phyloP scores from a whole-genome alignment of 2,113 vertebrate genomes.

The Alethe diademata region DNA sequence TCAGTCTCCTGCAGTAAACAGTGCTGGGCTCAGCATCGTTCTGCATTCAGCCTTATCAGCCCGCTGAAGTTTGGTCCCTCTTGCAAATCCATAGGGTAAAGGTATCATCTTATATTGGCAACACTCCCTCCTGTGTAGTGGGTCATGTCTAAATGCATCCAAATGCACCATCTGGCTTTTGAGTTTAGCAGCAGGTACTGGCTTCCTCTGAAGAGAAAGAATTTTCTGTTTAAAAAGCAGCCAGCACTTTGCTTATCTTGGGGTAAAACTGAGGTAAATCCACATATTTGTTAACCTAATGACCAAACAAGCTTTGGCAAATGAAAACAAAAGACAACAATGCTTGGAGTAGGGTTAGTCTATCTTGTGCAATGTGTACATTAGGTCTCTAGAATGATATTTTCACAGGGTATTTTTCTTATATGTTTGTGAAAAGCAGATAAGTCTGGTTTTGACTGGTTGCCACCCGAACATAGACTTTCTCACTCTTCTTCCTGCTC shows the following conservation, averaged over 20 bases:
- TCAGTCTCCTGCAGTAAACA: background rate
- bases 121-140: background rate
- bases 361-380: background rate
- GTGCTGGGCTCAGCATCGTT: background rate
- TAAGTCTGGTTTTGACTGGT: background rate
- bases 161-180: background rate
- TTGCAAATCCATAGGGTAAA: background rate
- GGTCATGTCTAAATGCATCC: slow-evolving; percentile 29
- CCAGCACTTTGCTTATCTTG: background rate
- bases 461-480: background rate
- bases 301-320: background rate
- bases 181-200: background rate
- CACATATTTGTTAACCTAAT: background rate
- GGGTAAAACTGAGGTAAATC: background rate
- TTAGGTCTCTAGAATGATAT: background rate
- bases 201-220: background rate
- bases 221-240: background rate
- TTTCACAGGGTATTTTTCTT: background rate
- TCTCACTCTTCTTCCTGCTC: background rate
- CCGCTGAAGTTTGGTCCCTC: background rate
- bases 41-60: background rate
- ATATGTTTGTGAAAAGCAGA: background rate
- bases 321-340: background rate
- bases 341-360: background rate
- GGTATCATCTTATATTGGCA: background rate